A percentile compares a stretch with the other conserved stretches of the same genome.
phyloP scores from a whole-genome alignment of 1,140 invertebrate genomes.

The Tetraneura akinire region DNA sequence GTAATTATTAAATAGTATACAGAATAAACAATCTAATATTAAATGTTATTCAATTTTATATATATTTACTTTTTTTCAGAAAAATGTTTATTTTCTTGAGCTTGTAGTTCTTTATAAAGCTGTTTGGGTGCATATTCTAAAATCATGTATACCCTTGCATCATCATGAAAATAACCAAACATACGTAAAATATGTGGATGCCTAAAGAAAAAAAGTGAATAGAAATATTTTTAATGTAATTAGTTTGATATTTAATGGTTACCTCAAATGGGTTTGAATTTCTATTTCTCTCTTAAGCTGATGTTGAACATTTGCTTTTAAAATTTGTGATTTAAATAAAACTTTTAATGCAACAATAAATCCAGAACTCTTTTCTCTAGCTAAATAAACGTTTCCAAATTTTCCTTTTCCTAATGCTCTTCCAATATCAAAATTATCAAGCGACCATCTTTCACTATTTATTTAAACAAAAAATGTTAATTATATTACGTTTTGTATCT shows the following conservation, averaged over 20 bases:
- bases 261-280: constrained; percentile 83
- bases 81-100: constrained; percentile 70
- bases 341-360: constrained; percentile 95
- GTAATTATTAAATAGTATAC: too few species aligned
- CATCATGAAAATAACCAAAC: constrained; percentile 95
- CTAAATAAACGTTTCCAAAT: constrained; percentile 97
- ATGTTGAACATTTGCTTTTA: constrained; percentile 85
- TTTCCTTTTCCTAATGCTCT: constrained; percentile 93
- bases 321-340: constrained; percentile 89
- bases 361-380: constrained; percentile 87
- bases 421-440: constrained; percentile 96
- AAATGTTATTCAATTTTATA: too few species aligned
- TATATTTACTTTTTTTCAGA: constrained; percentile 65
- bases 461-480: constrained; percentile 3
- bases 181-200: constrained; percentile 93
- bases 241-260: constrained; percentile 33
- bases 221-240: background rate
- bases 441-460: constrained; percentile 68
- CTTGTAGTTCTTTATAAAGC: constrained; percentile 75
- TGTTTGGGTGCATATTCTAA: constrained; percentile 92
- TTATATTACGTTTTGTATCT: too few species aligned
- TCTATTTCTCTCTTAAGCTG: constrained; percentile 92
- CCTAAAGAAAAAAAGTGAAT: constrained; percentile 59
- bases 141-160: constrained; percentile 87
- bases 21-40: background rate